phyloP scores from a whole-genome alignment of 2,888 invertebrate species.

The Drosophila picticornis region DNA sequence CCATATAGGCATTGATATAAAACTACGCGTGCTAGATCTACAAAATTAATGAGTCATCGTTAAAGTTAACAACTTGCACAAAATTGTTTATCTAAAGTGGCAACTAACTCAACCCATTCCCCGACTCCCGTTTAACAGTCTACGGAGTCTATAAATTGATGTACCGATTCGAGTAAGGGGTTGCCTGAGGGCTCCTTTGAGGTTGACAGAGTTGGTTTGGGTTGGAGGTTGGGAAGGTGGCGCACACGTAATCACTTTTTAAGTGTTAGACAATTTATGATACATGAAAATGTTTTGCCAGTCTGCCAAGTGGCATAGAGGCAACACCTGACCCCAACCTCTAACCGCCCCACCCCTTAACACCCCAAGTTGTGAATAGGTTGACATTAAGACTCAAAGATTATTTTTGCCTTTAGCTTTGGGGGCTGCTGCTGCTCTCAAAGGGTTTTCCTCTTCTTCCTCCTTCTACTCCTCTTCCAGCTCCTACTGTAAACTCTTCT shows the following conservation, averaged over 20 bases:
- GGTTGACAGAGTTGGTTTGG: slow-evolving; percentile 4
- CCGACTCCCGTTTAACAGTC: not conserved
- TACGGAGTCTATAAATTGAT: slow-evolving; percentile 65
- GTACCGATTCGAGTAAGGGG: slow-evolving; percentile 39
- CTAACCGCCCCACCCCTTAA: not conserved
- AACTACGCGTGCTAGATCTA: slow-evolving; percentile 56
- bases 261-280: slow-evolving; percentile 81
- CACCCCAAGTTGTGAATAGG: slow-evolving; percentile 26
- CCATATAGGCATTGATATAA: slow-evolving; percentile 29
- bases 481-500: slow-evolving; percentile 21
- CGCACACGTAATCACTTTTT: slow-evolving; percentile 82
- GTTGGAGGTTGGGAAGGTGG: slow-evolving; percentile 9
- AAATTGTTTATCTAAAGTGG: slow-evolving; percentile 80
- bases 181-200: slow-evolving; percentile 9
- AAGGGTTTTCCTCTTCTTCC: slow-evolving; percentile 53
- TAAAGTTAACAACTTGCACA: slow-evolving; percentile 79
- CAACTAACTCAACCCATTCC: slow-evolving; percentile 34
- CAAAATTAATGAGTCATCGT: slow-evolving; percentile 80
- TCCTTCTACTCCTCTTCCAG: not conserved
- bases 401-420: slow-evolving; percentile 57
- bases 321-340: slow-evolving; percentile 40
- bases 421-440: slow-evolving; percentile 46
- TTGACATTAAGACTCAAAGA: slow-evolving; percentile 70
- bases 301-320: slow-evolving; percentile 10
- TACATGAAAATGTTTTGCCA: slow-evolving; percentile 74